A percentile compares a stretch with the other conserved stretches of the same genome.
These are phyloP conservation scores for Cheilosia pagana DNA, from an alignment of 2,888 invertebrate genomes.

Conservation along the genomic window DNA sequence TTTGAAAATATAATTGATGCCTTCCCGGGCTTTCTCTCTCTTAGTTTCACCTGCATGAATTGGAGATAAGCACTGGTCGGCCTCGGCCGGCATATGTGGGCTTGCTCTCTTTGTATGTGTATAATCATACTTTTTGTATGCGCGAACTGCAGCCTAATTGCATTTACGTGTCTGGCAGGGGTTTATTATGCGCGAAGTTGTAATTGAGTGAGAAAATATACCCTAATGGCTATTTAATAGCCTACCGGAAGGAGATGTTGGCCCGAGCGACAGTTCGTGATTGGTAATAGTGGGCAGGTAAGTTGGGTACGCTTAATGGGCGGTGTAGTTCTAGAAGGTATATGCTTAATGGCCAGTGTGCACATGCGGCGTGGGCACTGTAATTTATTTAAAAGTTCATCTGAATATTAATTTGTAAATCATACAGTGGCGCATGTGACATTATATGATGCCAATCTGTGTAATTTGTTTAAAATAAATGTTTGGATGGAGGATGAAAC, in stretches of 20 bases:
- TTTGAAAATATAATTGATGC: slow-evolving; percentile 22
- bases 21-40: neutral
- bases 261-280: slow-evolving; percentile 10
- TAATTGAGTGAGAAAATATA: slow-evolving; percentile 53
- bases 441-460: neutral
- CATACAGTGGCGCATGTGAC: neutral
- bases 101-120: neutral
- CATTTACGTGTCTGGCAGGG: slow-evolving; percentile 43
- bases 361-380: neutral
- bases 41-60: neutral
- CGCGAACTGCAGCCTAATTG: slow-evolving; percentile 27
- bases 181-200: slow-evolving; percentile 33
- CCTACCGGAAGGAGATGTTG: slow-evolving; percentile 23
- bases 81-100: neutral
- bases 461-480: too few species aligned
- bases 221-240: slow-evolving; percentile 44
- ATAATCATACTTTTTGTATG: neutral
- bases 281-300: slow-evolving; percentile 6
- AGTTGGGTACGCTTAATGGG: neutral
- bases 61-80: neutral
- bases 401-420: neutral
- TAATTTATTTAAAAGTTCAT: neutral
- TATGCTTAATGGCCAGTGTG: neutral
- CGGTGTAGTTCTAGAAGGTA: neutral
- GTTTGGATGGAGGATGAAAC: too few species aligned